Evolutionary conservation across 2,113 vertebrate genomes (phyloP), one percentile per base, ranked within the genome.

Genomic region (Stomatorhinus ivindoensis): DNA sequence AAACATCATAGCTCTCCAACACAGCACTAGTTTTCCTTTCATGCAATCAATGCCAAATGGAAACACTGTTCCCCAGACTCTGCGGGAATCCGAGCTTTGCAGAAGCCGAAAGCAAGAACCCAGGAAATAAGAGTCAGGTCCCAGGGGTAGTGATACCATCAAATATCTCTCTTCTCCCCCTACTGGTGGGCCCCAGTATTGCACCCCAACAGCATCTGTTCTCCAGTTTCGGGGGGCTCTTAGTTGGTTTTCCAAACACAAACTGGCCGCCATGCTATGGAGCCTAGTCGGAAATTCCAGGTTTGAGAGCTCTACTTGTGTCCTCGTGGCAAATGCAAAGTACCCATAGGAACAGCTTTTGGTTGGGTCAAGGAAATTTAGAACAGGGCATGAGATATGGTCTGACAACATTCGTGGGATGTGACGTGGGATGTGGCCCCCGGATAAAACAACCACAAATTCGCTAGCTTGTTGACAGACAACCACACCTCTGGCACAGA

Each of bases 41-140:
- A 48, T 89, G 44, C 39, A 31, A 42, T 27, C 27, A 13, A 8
- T 88, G 91, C 89, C 90, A 93, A 88, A 93, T 42, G 92, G 90
- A 92, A 94, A 92, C 88, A 42, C 69, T 85, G 24, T 27, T 48
- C n/a, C n/a, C 10, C 6, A 27, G 46, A 24, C 47, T 48, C 9
- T 13, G 31, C 17, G 47, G 83, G 83, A 86, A 86, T 47, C 83
- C 13, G n/a, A 86, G 83, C 24, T 47, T 86, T 86, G 10, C 10
- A 31, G 11, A 5, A 86, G 83, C 42, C 10, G 11, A 80, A 86
- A 27, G 83, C 42, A 86, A 27, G 44, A 50, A n/a, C 44, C 21
- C 83, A 86, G 24, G 44, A 86, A 86, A n/a, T 48, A 48, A 50
- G 19, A 80, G 73, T 80, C 73, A 42, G 10, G 83, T 50, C 83